Evolutionary conservation across 1,140 invertebrate species (phyloP).

Genomic region (Drosophila rufa): DNA sequence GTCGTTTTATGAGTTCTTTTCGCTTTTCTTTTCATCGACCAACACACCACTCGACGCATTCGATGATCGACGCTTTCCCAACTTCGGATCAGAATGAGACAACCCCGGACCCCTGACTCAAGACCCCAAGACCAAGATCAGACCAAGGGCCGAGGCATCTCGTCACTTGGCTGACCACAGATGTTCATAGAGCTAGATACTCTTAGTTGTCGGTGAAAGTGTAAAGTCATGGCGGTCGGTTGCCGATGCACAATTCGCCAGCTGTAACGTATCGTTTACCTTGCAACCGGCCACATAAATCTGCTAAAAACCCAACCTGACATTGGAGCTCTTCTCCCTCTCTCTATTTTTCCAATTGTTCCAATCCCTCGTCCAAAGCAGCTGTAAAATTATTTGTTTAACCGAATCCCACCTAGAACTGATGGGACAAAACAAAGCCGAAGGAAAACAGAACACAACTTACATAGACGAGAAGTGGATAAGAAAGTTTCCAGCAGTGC

Average conservation of each 20-base stretch:
- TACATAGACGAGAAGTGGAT: conserved; percentile 30
- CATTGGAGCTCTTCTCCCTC: conserved; percentile 29
- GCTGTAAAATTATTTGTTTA: conserved; percentile 69
- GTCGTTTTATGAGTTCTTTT: conserved; percentile 74
- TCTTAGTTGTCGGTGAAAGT: conserved; percentile 61
- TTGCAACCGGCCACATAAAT: conserved; percentile 56
- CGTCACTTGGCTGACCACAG: conserved; percentile 68
- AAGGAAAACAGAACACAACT: conserved; percentile 13
- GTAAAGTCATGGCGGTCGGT: conserved; percentile 68
- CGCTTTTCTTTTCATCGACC: conserved; percentile 51
- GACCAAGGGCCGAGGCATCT: conserved; percentile 46
- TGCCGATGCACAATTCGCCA: conserved; percentile 47
- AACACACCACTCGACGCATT: conserved; percentile 56
- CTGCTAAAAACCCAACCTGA: conserved; percentile 44
- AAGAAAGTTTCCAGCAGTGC: conserved; percentile 37
- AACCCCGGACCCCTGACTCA: conserved; percentile 4
- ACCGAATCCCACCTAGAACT: conserved; percentile 51
- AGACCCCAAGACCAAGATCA: conserved; percentile 38
- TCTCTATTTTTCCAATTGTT: conserved; percentile 11
- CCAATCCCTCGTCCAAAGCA: conserved; percentile 30
- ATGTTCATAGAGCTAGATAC: conserved; percentile 32
- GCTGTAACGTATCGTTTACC: conserved; percentile 54
- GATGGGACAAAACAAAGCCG: conserved; percentile 3
- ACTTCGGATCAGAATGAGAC: conserved; percentile 32
- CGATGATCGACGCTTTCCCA: conserved; percentile 42